These are phyloP conservation scores for Nymphalis polychloros DNA, from an alignment of 2,888 invertebrate species.

Conservation along the genomic window DNA sequence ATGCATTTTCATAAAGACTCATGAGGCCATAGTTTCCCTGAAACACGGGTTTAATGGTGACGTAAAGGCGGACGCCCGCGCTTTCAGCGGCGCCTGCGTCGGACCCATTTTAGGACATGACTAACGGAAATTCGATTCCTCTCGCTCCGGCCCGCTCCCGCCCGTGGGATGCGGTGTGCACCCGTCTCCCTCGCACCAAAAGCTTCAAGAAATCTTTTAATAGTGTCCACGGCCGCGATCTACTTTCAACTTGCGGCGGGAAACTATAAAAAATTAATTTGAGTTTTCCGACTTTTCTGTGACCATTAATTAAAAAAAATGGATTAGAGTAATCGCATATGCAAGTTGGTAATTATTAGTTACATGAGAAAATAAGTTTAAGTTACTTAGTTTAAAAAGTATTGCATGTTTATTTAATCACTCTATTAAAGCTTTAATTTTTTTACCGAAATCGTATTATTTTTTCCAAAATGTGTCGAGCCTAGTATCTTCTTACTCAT, in stretches of 20 bases:
- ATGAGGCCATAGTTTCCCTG: conserved; percentile 69
- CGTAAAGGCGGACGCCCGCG: conserved; percentile 80
- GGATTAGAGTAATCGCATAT: neutral
- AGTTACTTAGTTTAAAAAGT: neutral
- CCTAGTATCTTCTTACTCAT: conserved; percentile 28
- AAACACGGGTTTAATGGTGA: conserved; percentile 79
- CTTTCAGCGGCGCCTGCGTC: conserved; percentile 82
- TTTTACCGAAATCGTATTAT: neutral
- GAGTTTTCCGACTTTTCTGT: conserved; percentile 57
- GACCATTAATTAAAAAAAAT: neutral
- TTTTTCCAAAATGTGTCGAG: neutral
- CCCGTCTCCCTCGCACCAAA: conserved; percentile 76
- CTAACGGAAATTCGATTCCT: conserved; percentile 85
- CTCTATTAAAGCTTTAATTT: neutral
- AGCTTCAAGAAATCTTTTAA: conserved; percentile 83
- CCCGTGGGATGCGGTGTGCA: conserved; percentile 68
- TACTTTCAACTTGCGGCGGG: conserved; percentile 80
- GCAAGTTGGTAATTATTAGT: neutral
- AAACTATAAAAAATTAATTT: conserved; percentile 64
- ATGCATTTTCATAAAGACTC: conserved; percentile 56
- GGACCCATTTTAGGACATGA: conserved; percentile 88
- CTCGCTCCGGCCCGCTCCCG: conserved; percentile 77
- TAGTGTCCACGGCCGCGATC: conserved; percentile 83
- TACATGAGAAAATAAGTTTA: neutral
- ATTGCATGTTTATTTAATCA: neutral